A percentile compares a stretch with the other conserved stretches of the same genome.
These are phyloP conservation scores for Lutraria lutraria DNA, from an alignment of 2,888 invertebrate genomes.

Conservation along the genomic window DNA sequence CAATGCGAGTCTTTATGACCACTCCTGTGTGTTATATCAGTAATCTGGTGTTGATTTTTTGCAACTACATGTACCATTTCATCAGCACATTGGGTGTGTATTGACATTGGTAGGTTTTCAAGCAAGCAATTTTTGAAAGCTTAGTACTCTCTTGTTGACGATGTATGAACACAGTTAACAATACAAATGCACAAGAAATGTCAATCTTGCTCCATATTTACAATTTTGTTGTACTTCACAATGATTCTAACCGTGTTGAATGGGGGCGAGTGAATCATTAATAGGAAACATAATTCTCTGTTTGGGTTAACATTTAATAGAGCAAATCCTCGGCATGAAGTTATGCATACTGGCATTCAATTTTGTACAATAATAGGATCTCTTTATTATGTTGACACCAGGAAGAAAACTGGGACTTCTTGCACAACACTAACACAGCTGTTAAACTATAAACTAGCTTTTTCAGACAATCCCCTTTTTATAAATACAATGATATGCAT, in stretches of 20 bases:
- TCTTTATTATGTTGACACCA: too few species aligned
- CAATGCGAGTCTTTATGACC: background rate
- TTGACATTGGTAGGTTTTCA: background rate
- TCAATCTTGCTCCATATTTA: background rate
- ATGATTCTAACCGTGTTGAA: constrained; percentile 27
- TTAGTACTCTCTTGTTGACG: background rate
- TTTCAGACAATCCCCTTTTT: too few species aligned
- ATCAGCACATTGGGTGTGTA: too few species aligned
- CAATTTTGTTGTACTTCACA: background rate
- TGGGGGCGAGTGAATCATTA: constrained; percentile 34
- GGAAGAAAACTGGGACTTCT: too few species aligned
- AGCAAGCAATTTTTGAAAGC: background rate
- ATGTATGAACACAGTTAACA: background rate
- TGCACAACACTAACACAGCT: too few species aligned
- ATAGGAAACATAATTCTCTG: constrained; percentile 23
- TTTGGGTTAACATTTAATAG: constrained; percentile 38
- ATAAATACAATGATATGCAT: too few species aligned
- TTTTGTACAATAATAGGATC: background rate
- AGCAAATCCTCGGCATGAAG: constrained; percentile 3
- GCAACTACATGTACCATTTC: background rate
- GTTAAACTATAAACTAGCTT: too few species aligned
- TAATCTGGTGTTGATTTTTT: background rate
- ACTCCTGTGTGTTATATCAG: background rate
- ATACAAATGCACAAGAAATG: background rate
- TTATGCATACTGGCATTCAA: background rate